Conservation (phyloP, 92 coral and sea anemone genomes). For the Siderastrea radians region DNA sequence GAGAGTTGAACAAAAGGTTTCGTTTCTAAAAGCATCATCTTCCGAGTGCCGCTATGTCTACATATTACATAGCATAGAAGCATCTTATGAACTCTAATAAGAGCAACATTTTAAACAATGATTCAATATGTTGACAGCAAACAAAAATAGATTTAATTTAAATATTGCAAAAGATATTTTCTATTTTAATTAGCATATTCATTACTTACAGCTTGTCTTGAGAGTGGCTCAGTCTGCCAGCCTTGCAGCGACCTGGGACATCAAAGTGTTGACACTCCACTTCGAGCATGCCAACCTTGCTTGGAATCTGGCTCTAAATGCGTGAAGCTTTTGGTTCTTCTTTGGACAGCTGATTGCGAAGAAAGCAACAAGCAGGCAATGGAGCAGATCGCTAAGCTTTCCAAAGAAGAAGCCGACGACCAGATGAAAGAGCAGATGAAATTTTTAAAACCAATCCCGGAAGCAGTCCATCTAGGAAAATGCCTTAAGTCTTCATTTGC, state of each 20-base stretch:
- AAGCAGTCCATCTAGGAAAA: slow-evolving; percentile 22
- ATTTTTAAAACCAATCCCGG: slow-evolving; percentile 12
- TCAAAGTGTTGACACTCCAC: slow-evolving; percentile 16
- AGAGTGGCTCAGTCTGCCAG: too few species aligned
- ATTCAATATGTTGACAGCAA: background rate
- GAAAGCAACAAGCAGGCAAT: slow-evolving; percentile 41
- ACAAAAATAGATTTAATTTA: background rate
- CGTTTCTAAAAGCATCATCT: background rate
- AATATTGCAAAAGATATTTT: background rate
- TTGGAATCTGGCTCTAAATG: slow-evolving; percentile 18
- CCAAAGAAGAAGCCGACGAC: slow-evolving; percentile 1
- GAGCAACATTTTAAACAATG: background rate
- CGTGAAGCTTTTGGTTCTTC: slow-evolving; percentile 23
- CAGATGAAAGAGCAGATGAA: background rate
- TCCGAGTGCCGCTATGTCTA: too few species aligned
- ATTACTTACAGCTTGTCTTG: too few species aligned
- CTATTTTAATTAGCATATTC: too few species aligned
- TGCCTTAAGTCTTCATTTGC: slow-evolving; percentile 44
- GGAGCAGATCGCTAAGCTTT: background rate
- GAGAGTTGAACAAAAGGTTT: background rate
- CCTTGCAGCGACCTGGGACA: too few species aligned
- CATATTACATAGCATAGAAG: too few species aligned
- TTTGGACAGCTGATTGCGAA: slow-evolving; percentile 43
- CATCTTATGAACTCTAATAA: too few species aligned
- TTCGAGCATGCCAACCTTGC: slow-evolving; percentile 25